A percentile compares a stretch with the other conserved stretches of the same genome.
phyloP scores from a whole-genome alignment of 2,888 invertebrate genomes.

The Nebria brevicollis region DNA sequence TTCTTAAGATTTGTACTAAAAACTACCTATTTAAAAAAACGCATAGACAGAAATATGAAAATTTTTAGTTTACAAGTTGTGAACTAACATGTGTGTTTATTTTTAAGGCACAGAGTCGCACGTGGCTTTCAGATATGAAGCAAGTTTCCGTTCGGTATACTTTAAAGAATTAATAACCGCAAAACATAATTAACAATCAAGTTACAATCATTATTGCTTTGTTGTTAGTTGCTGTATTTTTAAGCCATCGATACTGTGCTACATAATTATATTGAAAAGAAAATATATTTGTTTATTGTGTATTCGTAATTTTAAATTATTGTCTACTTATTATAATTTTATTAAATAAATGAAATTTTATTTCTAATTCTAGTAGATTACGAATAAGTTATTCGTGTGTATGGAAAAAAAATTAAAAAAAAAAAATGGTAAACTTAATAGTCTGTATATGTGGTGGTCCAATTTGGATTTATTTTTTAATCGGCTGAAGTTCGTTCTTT shows the following conservation, averaged over 20 bases:
- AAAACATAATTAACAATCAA: constrained; percentile 9
- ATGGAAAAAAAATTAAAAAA: constrained; percentile 12
- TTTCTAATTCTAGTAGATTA: constrained; percentile 31
- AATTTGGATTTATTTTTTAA: constrained; percentile 10
- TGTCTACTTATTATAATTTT: constrained; percentile 34
- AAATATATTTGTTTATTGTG: constrained; percentile 26
- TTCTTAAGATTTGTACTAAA: not conserved
- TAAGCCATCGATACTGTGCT: constrained; percentile 44
- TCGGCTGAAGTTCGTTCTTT: not conserved
- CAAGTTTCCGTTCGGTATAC: constrained; percentile 34
- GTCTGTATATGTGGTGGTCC: constrained; percentile 40
- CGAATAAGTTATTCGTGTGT: constrained; percentile 38
- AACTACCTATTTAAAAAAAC: not conserved
- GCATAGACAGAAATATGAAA: constrained; percentile 14
- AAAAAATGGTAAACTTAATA: constrained; percentile 27
- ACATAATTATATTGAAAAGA: constrained; percentile 27
- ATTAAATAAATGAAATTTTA: constrained; percentile 30
- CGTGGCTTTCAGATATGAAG: constrained; percentile 48
- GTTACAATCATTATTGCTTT: constrained; percentile 9
- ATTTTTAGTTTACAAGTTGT: constrained; percentile 36
- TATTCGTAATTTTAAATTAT: constrained; percentile 35
- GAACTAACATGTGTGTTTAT: constrained; percentile 47
- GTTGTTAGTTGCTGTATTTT: constrained; percentile 28
- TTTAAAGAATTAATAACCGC: not conserved
- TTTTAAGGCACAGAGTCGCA: constrained; percentile 48